Evolutionary conservation across 2,797 vertebrate species (phyloP).

Genomic region (Pseudomugil gertrudae): DNA sequence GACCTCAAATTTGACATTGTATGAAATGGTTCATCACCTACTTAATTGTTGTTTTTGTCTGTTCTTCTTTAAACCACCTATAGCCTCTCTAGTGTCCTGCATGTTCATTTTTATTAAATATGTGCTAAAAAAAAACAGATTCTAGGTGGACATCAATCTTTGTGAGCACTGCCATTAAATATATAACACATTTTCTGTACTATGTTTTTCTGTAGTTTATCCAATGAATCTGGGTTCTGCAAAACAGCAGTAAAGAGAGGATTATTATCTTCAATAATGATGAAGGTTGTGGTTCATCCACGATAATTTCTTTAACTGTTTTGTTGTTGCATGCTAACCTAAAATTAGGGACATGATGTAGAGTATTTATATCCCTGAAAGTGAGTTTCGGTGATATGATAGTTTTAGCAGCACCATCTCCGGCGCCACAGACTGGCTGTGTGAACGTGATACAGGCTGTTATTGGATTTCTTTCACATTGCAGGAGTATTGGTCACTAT

Average conservation of each 20-base stretch:
- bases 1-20: slow-evolving; percentile 36
- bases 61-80: background rate
- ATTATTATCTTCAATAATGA: background rate
- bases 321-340: slow-evolving; percentile 2
- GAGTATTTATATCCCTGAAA: too few relatives aligned
- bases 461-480: too few relatives aligned
- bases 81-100: background rate
- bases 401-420: too few relatives aligned
- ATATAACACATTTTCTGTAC: background rate
- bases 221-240: background rate
- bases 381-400: too few relatives aligned
- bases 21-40: slow-evolving; percentile 18
- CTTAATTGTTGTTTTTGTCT: background rate
- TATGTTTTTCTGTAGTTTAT: background rate
- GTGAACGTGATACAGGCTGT: too few relatives aligned
- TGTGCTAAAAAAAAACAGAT: too few relatives aligned
- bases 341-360: background rate
- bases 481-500: too few relatives aligned
- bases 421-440: too few relatives aligned
- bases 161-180: slow-evolving; percentile 4
- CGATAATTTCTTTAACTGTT: background rate
- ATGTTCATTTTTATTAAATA: too few relatives aligned
- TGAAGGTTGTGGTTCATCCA: background rate
- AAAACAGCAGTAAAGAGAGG: background rate
- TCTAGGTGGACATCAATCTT: too few relatives aligned